Percentiles rank a stretch among this genome's conserved stretches.
Evolutionary conservation across 2,113 vertebrate species (phyloP).

Genomic region (Athene noctua): DNA sequence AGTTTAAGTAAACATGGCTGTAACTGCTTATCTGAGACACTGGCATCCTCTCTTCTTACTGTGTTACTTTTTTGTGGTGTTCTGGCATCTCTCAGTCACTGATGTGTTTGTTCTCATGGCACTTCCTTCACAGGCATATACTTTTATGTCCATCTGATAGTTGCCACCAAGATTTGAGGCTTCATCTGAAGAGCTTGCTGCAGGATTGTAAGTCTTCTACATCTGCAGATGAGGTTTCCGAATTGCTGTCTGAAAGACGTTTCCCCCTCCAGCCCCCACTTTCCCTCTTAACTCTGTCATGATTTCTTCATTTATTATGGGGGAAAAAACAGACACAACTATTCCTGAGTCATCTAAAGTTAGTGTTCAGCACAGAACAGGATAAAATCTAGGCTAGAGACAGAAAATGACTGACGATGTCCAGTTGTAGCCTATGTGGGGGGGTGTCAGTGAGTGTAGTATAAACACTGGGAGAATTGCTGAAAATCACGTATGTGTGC

Average conservation of each 20-base stretch:
- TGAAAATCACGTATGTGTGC: not conserved
- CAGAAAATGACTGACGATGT: not conserved
- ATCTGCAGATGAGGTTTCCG: not conserved
- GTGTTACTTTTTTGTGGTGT: constrained; percentile 21
- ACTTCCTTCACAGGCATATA: not conserved
- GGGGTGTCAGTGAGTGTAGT: not conserved
- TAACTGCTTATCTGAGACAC: constrained; percentile 41
- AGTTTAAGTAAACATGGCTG: constrained; percentile 65
- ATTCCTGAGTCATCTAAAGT: not conserved
- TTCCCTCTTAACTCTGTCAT: not conserved
- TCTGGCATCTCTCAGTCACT: not conserved
- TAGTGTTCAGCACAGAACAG: not conserved
- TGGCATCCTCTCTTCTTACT: constrained; percentile 27
- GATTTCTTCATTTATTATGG: not conserved
- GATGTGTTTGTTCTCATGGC: constrained; percentile 19
- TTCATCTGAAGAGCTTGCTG: not conserved
- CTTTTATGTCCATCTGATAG: not conserved
- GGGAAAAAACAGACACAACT: not conserved
- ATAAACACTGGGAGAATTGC: not conserved
- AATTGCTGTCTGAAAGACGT: not conserved
- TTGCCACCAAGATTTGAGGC: not conserved
- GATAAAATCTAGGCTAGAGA: not conserved
- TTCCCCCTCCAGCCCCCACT: not conserved
- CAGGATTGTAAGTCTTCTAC: not conserved
- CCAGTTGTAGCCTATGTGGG: not conserved